These are phyloP conservation scores for Drosophila sordidapex DNA, from an alignment of 2,888 invertebrate species.

Conservation along the genomic window DNA sequence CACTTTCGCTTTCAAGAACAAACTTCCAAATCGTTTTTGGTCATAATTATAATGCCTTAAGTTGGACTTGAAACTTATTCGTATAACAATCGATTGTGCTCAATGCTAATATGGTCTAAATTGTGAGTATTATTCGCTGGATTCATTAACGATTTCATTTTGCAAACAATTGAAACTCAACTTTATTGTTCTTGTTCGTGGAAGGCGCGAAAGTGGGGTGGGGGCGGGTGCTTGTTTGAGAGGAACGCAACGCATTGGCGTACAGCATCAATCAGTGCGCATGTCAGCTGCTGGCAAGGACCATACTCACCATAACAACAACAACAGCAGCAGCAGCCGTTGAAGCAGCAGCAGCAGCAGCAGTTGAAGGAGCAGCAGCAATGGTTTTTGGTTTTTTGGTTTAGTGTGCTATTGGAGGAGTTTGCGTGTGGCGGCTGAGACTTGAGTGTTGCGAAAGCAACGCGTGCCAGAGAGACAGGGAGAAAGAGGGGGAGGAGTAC, in stretches of 20 bases:
- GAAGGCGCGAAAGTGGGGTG: conserved; percentile 23
- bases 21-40: not conserved
- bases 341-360: conserved; percentile 11
- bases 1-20: not conserved
- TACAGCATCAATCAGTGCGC: conserved; percentile 63
- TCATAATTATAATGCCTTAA: not conserved
- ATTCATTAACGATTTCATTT: not conserved
- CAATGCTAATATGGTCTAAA: not conserved
- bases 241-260: conserved; percentile 4
- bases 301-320: conserved; percentile 34
- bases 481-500: not conserved
- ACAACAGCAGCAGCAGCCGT: conserved; percentile 14
- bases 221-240: not conserved
- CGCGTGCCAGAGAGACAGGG: conserved; percentile 4
- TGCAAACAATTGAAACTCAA: conserved; percentile 1
- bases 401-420: conserved; percentile 66
- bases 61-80: not conserved
- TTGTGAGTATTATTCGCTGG: not conserved
- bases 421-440: conserved; percentile 70
- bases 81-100: not conserved
- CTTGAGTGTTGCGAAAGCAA: conserved; percentile 21
- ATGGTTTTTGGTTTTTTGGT: conserved; percentile 43
- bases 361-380: conserved; percentile 8
- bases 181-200: not conserved
- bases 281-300: conserved; percentile 53